Percentiles rank a stretch among this genome's conserved stretches.
Evolutionary conservation across 1,140 invertebrate species (phyloP).

Genomic region (Galleria mellonella): DNA sequence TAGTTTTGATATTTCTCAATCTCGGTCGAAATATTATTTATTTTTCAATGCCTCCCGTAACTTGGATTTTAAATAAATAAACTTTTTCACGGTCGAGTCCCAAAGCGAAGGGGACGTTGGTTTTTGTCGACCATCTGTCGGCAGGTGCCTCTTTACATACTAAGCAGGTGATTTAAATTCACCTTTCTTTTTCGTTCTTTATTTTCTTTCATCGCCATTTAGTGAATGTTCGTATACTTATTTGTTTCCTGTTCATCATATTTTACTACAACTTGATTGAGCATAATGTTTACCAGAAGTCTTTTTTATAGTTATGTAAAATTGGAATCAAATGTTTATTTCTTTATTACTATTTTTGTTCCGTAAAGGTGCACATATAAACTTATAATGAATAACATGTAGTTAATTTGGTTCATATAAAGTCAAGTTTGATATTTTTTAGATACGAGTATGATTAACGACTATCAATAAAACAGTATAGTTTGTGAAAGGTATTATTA

Average conservation of each 20-base stretch:
- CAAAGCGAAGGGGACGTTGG: conserved; percentile 20
- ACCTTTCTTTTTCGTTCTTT: conserved; percentile 27
- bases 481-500: no score
- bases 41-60: not conserved
- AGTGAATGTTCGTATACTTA: not conserved
- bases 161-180: conserved; percentile 65
- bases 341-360: no score
- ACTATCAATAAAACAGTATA: no score
- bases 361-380: no score
- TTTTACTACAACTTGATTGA: not conserved
- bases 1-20: not conserved
- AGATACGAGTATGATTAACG: no score
- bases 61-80: not conserved
- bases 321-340: no score
- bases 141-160: conserved; percentile 62
- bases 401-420: no score
- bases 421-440: no score
- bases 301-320: not conserved
- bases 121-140: conserved; percentile 61
- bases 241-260: conserved; percentile 6
- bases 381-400: no score
- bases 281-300: no score
- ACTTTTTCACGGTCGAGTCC: not conserved
- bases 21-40: not conserved
- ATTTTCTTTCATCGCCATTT: conserved; percentile 2